These are phyloP conservation scores for Danaus plexippus DNA, from an alignment of 1,140 invertebrate species.

Conservation along the genomic window DNA sequence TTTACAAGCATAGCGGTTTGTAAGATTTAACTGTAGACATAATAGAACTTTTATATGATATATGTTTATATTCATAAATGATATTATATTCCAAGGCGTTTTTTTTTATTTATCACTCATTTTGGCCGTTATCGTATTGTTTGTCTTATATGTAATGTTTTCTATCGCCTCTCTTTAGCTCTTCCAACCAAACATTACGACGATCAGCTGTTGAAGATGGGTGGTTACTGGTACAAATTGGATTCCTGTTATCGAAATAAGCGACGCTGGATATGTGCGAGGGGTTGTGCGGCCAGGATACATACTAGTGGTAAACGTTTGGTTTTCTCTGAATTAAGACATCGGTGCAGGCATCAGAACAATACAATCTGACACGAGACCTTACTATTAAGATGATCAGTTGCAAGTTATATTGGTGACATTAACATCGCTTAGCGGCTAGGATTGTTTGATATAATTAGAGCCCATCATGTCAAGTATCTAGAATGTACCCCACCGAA, in stretches of 20 bases:
- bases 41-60: constrained; percentile 16
- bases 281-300: constrained; percentile 51
- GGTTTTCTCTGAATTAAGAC: constrained; percentile 47
- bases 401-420: too few species aligned
- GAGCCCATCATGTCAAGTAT: too few species aligned
- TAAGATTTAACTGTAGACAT: constrained; percentile 4
- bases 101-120: constrained; percentile 12
- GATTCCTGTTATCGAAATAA: constrained; percentile 43
- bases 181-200: constrained; percentile 3
- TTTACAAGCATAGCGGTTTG: neutral
- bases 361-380: constrained; percentile 30
- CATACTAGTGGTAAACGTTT: constrained; percentile 52
- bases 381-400: too few species aligned
- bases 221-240: constrained; percentile 52
- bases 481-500: too few species aligned
- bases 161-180: too few species aligned
- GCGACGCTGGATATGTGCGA: constrained; percentile 52
- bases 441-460: too few species aligned
- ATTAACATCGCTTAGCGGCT: too few species aligned
- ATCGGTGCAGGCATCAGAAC: constrained; percentile 39
- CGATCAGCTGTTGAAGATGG: constrained; percentile 48
- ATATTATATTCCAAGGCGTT: constrained; percentile 9
- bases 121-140: neutral
- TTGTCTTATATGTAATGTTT: neutral
- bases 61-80: constrained; percentile 30